Evolutionary conservation across 2,888 invertebrate species (phyloP), one percentile per base, ranked within the genome.

Genomic region (Neoitamus cyanurus): DNA sequence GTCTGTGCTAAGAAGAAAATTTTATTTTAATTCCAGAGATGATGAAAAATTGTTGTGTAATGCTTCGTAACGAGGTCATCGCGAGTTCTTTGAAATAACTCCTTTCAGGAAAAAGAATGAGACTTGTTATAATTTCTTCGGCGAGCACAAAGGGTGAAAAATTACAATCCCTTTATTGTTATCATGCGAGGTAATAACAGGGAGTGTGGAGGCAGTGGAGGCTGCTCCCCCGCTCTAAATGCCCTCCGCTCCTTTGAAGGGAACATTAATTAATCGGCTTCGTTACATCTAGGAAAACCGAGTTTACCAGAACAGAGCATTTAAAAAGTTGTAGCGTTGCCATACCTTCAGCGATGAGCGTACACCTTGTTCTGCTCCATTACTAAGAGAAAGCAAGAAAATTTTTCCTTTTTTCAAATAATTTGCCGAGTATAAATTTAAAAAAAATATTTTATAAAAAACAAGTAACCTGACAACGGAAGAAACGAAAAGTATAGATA

Each of bases 11-110:
- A 42, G 42, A 42, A 42, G n/a, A n/a, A 42, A 25, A 58, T 58
- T 58, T 58, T 58, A 58, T 58, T 58, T 58, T 58, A 58, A 15
- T 58, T 58, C 58, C 58, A 58, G 58, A 25, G 58, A 58, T 58
- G 58, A 58, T 58, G 58, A 58, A 58, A 58, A 58, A 58, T 25
- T 58, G 58, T 58, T 58, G 58, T 58, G 58, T 58, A 58, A 58
- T 58, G 58, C 58, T 58, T 58, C 58, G 58, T 58, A 58, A 58
- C 20, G 58, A 58, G 58, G 58, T 58, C 58, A 58, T 25, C 58
- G 58, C 58, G 58, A 58, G 58, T 25, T 58, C 58, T 58, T 58
- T 58, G 58, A 58, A 58, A 25, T 25, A 58, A 58, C 58, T 58
- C 25, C 15, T 58, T 58, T 58, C 58, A 58, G 58, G 58, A 25